Evolutionary conservation across 2,113 vertebrate species (phyloP).

Genomic region (Meriones unguiculatus): DNA sequence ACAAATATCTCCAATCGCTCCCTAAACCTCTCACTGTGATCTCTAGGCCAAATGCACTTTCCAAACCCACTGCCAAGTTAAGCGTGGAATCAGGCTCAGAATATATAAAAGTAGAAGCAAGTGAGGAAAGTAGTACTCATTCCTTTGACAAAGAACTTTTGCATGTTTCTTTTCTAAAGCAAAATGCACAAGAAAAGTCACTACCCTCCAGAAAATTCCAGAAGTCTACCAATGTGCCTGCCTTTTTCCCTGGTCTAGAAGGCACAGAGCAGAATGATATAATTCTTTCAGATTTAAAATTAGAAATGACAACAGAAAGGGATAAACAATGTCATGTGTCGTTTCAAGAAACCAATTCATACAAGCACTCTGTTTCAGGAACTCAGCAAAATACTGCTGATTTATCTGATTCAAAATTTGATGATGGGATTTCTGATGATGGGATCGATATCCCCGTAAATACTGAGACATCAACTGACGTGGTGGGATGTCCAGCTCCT

Average conservation of each 20-base stretch:
- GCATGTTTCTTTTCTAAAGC: constrained; percentile 44
- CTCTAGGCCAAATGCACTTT: not conserved
- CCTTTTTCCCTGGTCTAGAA: not conserved
- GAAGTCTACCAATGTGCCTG: accelerated
- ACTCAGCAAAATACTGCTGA: not conserved
- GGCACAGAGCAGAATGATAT: not conserved
- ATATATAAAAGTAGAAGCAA: not conserved
- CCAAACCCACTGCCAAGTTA: not conserved
- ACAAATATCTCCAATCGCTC: constrained; percentile 47
- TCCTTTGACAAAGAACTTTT: not conserved
- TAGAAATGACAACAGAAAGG: not conserved
- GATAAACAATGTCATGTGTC: not conserved
- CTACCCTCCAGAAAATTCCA: not conserved
- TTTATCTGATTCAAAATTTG: not conserved
- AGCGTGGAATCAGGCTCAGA: not conserved
- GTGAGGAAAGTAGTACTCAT: not conserved
- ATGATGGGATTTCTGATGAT: not conserved
- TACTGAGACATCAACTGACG: not conserved
- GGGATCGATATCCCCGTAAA: not conserved
- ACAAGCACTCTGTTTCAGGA: not conserved
- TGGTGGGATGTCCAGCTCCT: not conserved
- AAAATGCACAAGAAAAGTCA: not conserved
- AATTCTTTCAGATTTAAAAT: not conserved
- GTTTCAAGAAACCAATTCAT: constrained; percentile 41
- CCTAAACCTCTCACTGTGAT: not conserved